Conservation (phyloP, 2,797 vertebrate species). For the Pagetopsis macropterus region DNA sequence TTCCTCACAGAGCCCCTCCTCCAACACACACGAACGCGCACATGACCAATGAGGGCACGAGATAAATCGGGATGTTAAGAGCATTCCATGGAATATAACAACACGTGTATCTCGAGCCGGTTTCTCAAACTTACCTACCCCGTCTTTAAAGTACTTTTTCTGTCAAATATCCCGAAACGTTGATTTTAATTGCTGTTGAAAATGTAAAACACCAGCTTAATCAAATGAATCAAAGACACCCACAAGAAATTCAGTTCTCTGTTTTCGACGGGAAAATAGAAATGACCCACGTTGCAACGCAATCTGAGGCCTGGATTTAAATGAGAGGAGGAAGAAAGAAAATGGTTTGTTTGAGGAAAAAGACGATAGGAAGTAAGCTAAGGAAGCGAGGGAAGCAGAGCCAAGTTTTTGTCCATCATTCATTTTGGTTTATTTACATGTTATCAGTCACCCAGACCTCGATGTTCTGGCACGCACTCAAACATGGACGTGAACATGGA, state of each 20-base stretch:
- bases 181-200: background rate
- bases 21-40: too few species aligned
- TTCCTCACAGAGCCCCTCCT: too few species aligned
- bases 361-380: slow-evolving; percentile 2
- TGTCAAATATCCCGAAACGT: too few species aligned
- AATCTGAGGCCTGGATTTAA: slow-evolving; percentile 11
- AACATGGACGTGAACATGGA: slow-evolving; percentile 21
- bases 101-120: too few species aligned
- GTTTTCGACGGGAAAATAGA: slow-evolving; percentile 36
- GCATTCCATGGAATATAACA: too few species aligned
- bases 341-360: background rate
- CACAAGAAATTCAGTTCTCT: slow-evolving; percentile 21
- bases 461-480: slow-evolving; percentile 36
- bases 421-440: slow-evolving; percentile 31
- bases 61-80: too few species aligned
- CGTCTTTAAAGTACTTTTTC: too few species aligned
- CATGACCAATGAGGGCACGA: too few species aligned
- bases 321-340: background rate
- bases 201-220: slow-evolving; percentile 21
- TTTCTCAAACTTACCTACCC: too few species aligned
- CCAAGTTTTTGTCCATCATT: slow-evolving; percentile 65
- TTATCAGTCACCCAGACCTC: slow-evolving; percentile 52
- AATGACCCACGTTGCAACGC: slow-evolving; percentile 21
- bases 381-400: slow-evolving; percentile 30
- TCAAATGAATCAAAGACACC: slow-evolving; percentile 22